Evolutionary conservation across 2,888 invertebrate species (phyloP).

Genomic region (Galerucella pusilla): DNA sequence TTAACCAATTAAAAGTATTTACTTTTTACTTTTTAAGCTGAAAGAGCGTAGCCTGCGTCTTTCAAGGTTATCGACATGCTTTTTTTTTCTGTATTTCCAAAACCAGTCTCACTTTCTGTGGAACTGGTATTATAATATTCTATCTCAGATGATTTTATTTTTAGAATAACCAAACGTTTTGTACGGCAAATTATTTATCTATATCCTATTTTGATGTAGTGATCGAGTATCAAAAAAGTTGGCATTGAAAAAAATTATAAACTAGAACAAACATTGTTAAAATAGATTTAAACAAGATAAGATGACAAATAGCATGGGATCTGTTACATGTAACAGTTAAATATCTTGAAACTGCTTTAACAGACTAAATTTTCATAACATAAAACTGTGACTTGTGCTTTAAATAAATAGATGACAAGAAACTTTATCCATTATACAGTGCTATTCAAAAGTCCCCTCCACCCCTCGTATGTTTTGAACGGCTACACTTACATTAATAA

Average conservation of each 20-base stretch:
- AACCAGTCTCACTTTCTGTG: slow-evolving; percentile 19
- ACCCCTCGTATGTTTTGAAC: no score
- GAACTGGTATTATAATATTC: slow-evolving; percentile 4
- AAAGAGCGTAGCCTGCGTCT: not conserved
- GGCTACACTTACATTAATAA: no score
- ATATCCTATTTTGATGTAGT: not conserved
- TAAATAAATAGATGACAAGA: no score
- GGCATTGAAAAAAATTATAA: slow-evolving; percentile 8
- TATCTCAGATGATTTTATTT: not conserved
- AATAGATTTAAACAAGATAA: slow-evolving; percentile 3
- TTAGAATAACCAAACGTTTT: not conserved
- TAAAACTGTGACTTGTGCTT: no score
- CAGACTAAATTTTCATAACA: no score
- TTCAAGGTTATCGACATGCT: slow-evolving; percentile 9
- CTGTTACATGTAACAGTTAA: not conserved
- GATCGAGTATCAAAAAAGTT: not conserved
- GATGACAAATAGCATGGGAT: not conserved
- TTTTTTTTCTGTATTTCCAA: slow-evolving; percentile 1
- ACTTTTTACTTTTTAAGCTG: not conserved
- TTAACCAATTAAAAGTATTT: not conserved
- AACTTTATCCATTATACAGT: no score
- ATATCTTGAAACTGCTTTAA: not conserved
- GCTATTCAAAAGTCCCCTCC: no score
- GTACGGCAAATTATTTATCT: slow-evolving; percentile 13
- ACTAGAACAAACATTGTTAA: not conserved